phyloP scores from a whole-genome alignment of 2,888 invertebrate genomes.

The Iselma pallidipennis region DNA sequence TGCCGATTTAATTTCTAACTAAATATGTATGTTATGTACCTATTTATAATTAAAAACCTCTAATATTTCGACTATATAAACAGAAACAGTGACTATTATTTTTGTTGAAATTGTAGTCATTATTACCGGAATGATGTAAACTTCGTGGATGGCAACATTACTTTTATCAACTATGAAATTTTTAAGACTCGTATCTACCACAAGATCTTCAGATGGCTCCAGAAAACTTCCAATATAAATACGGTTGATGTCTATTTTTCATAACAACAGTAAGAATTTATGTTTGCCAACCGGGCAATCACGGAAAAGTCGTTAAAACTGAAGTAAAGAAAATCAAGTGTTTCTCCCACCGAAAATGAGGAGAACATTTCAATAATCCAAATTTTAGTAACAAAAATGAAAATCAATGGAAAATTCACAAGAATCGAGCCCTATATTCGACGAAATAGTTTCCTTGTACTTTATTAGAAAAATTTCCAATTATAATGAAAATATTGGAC shows the following conservation, averaged over 20 bases:
- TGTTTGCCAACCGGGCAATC: not conserved
- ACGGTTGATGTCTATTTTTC: not conserved
- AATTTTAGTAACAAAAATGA: not conserved
- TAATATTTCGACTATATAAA: too few relatives aligned
- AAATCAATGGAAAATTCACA: not conserved
- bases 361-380: not conserved
- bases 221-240: not conserved
- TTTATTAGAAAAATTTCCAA: not conserved
- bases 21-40: too few relatives aligned
- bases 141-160: not conserved
- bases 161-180: not conserved
- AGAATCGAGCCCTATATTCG: too few relatives aligned
- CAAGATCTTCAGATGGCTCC: not conserved
- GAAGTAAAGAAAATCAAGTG: not conserved
- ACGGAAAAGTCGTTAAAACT: not conserved
- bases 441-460: too few relatives aligned
- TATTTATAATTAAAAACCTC: not conserved
- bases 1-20: too few relatives aligned
- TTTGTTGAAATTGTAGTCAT: not conserved
- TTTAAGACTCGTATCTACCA: not conserved
- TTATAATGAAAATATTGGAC: too few relatives aligned
- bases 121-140: too few relatives aligned
- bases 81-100: too few relatives aligned
- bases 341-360: not conserved
- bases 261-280: not conserved